These are phyloP conservation scores for Cryptus viduatorius DNA, from an alignment of 2,888 invertebrate genomes.

Conservation along the genomic window DNA sequence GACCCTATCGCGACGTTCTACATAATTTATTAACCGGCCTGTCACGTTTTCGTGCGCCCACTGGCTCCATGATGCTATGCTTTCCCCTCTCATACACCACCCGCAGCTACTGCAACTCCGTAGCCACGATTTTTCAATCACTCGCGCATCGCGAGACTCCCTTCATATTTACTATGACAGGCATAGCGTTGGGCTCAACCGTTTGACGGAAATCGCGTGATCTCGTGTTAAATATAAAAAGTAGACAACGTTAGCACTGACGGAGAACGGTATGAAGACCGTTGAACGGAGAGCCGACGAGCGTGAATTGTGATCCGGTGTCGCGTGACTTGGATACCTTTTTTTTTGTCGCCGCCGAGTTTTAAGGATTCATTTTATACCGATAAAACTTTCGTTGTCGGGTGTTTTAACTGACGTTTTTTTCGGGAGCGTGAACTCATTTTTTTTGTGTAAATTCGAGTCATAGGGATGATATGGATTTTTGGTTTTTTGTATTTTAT, in stretches of 20 bases:
- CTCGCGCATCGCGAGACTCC: slow-evolving; percentile 21
- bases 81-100: too few relatives aligned
- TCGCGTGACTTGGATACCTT: slow-evolving; percentile 43
- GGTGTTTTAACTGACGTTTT: not conserved
- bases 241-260: slow-evolving; percentile 8
- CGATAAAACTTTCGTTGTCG: not conserved
- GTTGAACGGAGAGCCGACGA: slow-evolving; percentile 42
- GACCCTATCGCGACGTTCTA: slow-evolving; percentile 59
- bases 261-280: slow-evolving; percentile 19
- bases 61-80: not conserved
- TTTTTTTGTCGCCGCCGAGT: slow-evolving; percentile 30
- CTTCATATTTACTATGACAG: slow-evolving; percentile 1
- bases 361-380: slow-evolving; percentile 3
- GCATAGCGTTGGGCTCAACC: slow-evolving; percentile 18
- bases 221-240: slow-evolving; percentile 48
- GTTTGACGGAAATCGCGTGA: slow-evolving; percentile 45
- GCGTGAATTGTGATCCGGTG: slow-evolving; percentile 45
- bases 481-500: too few relatives aligned
- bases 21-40: slow-evolving; percentile 67
- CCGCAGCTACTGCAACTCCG: slow-evolving; percentile 16
- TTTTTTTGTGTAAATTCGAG: too few relatives aligned
- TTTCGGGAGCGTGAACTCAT: not conserved
- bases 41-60: slow-evolving; percentile 59
- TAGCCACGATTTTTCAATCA: slow-evolving; percentile 65
- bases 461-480: too few relatives aligned